Conservation (phyloP, 2,113 vertebrate genomes). For the Craseonycteris thonglongyai region DNA sequence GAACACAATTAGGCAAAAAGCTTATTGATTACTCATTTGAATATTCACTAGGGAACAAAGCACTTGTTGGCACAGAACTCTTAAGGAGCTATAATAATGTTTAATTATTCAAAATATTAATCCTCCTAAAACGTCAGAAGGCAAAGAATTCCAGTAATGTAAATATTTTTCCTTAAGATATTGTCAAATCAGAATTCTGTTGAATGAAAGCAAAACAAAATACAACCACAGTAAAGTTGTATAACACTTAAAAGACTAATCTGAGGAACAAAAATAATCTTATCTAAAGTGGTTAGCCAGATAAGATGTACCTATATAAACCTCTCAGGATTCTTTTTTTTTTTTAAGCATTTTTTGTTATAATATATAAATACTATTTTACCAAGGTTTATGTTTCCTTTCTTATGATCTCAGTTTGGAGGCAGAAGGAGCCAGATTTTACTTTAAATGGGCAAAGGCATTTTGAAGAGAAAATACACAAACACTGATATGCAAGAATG, state of each 20-base stretch:
- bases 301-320: background rate
- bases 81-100: constrained; percentile 48
- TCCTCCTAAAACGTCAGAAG: constrained; percentile 60
- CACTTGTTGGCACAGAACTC: constrained; percentile 50
- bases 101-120: constrained; percentile 70
- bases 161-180: constrained; percentile 53
- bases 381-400: background rate
- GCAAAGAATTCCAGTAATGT: constrained; percentile 53
- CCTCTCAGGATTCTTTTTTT: background rate
- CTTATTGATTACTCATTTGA: constrained; percentile 70
- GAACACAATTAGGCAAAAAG: constrained; percentile 64
- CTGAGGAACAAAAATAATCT: background rate
- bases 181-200: constrained; percentile 51
- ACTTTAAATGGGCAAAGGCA: background rate
- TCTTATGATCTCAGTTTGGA: background rate
- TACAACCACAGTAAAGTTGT: background rate
- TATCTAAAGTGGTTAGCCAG: background rate
- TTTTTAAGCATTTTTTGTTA: background rate
- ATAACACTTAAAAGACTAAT: background rate
- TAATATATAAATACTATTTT: constrained; percentile 5
- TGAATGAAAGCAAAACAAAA: constrained; percentile 48
- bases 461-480: background rate
- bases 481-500: background rate
- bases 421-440: background rate
- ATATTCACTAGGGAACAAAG: constrained; percentile 63